Evolutionary conservation across 2,797 vertebrate genomes (phyloP), one percentile per base, ranked within the genome.

Genomic region (Orientallactaga sibirica): DNA sequence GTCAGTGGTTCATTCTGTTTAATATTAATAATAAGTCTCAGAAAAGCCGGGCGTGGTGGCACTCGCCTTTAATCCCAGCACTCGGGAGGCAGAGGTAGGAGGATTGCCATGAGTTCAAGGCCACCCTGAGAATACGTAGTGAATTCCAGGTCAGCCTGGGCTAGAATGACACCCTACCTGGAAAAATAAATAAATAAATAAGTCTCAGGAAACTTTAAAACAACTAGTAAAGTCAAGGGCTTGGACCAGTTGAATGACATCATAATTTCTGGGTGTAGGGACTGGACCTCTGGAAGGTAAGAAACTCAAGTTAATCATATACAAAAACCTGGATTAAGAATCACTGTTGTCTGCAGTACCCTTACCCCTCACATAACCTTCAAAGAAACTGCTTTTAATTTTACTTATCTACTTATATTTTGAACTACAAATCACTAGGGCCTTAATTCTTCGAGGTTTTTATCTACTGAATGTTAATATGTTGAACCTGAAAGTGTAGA

Each of bases 401-500:
- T 81, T 90, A n/a, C 81, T 86, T 91, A 86, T 62, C 8, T 15
- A 52, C 80, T 92, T 64, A 85, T 61, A 7, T 94, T 92, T 85
- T 75, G 64, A 43, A n/a, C 18, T 58, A 52, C 71, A 86, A 96
- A 25, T 96, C 19, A 91, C 43, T 83, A 67, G 9, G 14, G 83
- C 48, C 58, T 66, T 92, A 76, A 18, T 81, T 75, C 20, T 81
- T 79, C 84, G 29, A 75, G 33, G 55, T 74, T 94, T 88, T 93
- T 90, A 41, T 93, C 88, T 97, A 70, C 77, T 92, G 18, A 91
- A 88, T 73, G 87, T 68, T 95, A 80, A 66, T 75, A 88, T 74
- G 85, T 82, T 95, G 48, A 94, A 85, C 92, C 37, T 77, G 14
- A 33, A 78, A 93, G 41, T 95, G 78, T 94, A 96, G 87, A 68